Conservation (phyloP, 1,140 invertebrate genomes). For the Cryptotermes secundus region DNA sequence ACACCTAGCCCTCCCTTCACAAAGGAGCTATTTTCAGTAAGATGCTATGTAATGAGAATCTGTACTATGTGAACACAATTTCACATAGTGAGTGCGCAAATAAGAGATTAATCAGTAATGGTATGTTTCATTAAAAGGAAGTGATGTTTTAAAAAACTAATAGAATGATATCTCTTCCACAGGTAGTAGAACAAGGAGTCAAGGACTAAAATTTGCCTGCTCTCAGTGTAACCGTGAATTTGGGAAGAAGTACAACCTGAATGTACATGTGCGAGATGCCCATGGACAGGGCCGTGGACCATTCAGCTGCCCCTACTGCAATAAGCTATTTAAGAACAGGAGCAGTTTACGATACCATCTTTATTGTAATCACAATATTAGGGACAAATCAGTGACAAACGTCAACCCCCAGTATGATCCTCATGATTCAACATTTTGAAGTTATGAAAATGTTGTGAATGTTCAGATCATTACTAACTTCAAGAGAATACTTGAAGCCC, state of each 20-base stretch:
- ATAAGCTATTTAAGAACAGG: constrained; percentile 32
- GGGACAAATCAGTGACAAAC: background rate
- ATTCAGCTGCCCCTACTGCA: constrained; percentile 34
- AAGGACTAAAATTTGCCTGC: background rate
- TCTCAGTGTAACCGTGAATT: constrained; percentile 57
- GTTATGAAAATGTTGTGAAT: too few species aligned
- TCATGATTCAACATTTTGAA: too few species aligned
- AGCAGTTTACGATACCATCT: constrained; percentile 34
- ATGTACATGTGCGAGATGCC: constrained; percentile 32
- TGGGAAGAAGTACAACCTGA: constrained; percentile 58
- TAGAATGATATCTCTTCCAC: background rate
- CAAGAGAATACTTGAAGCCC: too few species aligned
- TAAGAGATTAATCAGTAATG: too few species aligned
- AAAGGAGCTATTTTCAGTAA: too few species aligned
- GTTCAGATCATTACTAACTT: too few species aligned
- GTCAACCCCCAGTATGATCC: too few species aligned
- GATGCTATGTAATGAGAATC: too few species aligned
- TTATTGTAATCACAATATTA: constrained; percentile 21
- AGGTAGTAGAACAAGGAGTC: background rate
- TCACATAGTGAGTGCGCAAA: too few species aligned
- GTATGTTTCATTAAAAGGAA: too few species aligned
- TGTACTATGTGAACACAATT: too few species aligned
- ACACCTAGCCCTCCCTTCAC: too few species aligned
- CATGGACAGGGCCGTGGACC: constrained; percentile 35
- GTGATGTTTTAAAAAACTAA: background rate